phyloP scores from a whole-genome alignment of 2,113 vertebrate genomes.

The Actinemys pallida region DNA sequence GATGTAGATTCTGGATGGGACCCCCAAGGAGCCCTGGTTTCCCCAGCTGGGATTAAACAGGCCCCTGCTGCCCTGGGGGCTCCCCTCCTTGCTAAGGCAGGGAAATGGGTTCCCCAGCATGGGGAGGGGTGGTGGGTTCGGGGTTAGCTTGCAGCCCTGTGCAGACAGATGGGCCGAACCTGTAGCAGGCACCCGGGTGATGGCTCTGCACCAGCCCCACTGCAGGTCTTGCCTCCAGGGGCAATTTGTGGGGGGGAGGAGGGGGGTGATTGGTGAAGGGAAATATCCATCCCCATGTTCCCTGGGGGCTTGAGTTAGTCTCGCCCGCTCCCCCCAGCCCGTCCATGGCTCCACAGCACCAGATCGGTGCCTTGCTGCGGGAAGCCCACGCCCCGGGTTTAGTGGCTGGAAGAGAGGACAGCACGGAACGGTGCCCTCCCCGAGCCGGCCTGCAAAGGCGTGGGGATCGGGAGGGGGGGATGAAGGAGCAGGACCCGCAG shows the following conservation, averaged over 20 bases:
- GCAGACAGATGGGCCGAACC: not conserved
- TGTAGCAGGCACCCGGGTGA: no score
- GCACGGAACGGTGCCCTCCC: no score
- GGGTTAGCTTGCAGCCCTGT: not conserved
- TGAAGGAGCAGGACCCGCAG: not conserved
- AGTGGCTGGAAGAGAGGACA: no score
- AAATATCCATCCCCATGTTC: not conserved
- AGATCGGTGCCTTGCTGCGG: no score
- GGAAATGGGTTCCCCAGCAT: not conserved
- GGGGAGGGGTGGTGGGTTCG: no score
- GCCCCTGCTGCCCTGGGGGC: not conserved
- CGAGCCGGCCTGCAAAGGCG: not conserved
- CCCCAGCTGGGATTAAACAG: not conserved
- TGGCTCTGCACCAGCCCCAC: accelerated
- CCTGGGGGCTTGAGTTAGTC: no score
- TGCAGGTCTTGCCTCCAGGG: not conserved
- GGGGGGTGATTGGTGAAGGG: not conserved
- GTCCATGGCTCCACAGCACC: no score
- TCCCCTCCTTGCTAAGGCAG: not conserved
- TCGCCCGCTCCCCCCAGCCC: no score
- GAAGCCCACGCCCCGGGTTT: no score
- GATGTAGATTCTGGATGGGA: not conserved
- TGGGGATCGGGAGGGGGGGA: no score
- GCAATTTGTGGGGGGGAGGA: not conserved
- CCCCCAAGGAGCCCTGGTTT: no score